Evolutionary conservation across 2,797 vertebrate species (phyloP), one percentile per base, ranked within the genome.

Genomic region (Danionella dracula): DNA sequence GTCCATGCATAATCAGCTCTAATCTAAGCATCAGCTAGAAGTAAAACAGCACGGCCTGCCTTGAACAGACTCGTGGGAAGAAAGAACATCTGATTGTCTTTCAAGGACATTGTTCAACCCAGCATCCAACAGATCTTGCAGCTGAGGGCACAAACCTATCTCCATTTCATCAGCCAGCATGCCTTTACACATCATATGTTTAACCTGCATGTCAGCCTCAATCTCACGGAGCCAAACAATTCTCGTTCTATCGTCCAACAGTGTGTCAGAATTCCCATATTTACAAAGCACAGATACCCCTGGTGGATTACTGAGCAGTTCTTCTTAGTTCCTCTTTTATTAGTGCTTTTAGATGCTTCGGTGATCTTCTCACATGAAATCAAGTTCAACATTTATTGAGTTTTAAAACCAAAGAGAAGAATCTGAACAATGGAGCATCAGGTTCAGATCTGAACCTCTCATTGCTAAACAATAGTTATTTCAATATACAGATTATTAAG

Each of bases 371-470:
- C 55, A 68, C 65, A 62, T n/a, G n/a, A n/a, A n/a, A n/a, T n/a
- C n/a, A n/a, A n/a, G 59, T 73, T 64, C 72, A 75, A 57, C 59
- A 61, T 73, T 71, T 73, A 73, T 29, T 57, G 60, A 51, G 35
- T 40, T 38, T 32, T 54, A 49, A 17, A 66, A 53, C 68, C 68
- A 71, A 53, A 66, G 54, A 49, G 49, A 68, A 57, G 20, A 23
- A 68, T 50, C 62, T 21, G n/a, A 17, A 58, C 55, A 37, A 56
- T 54, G 66, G 56, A 76, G 53, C 49, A 57, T 6, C 7, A 48
- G 54, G 54, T 44, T 57, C 45, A 57, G 46, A 73, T 73, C 54
- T 32, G 62, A 63, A 29, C 20, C 11, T 56, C 37, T 60, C 19
- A 72, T 58, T 12, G 37, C 55, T 11, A 31, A 41, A 31, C 21